Evolutionary conservation across 2,113 vertebrate genomes (phyloP), one percentile per base, ranked within the genome.

Genomic region (Seriola rivoliana): DNA sequence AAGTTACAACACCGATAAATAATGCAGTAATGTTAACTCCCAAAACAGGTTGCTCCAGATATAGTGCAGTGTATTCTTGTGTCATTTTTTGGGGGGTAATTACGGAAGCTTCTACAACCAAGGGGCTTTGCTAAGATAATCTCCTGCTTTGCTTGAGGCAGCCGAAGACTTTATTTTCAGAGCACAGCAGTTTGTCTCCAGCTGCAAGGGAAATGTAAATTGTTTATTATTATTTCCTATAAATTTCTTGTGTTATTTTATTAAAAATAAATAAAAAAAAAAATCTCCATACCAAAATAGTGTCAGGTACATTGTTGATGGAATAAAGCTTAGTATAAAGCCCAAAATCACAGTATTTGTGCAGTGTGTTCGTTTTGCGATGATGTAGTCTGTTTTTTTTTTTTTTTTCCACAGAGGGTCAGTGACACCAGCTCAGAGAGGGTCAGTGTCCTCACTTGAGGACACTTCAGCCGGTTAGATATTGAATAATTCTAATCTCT

Each of bases 91-190:
- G 50, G 58, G 84, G 84, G 84, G 84, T 91, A 88, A 94, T 94
- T 92, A 88, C 63, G 70, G 80, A 82, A 87, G 85, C 76, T 73
- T 73, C 87, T 82, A 48, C 73, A 83, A 85, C 85, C 52, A 75
- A 66, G 66, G 79, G 75, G 86, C 87, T 92, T 92, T 91, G 83
- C 87, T 73, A 21, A 86, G 70, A 87, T 94, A 89, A 94, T 94
- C 92, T 92, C 78, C 81, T 88, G 70, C 83, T 85, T 89, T 84
- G 85, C 90, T 91, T 55, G 54, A 85, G 86, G 91, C 81, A 64
- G 77, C 72, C 77, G 36, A 81, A 77, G 71, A 82, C 78, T 87
- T 81, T 81, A 90, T 90, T 91, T 91, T 88, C 68, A 68, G 71
- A 85, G 78, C 85, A 73, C 88, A 91, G 80, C 85, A 72, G 54